phyloP scores from a whole-genome alignment of 2,888 invertebrate species.

The Thymelicus lineola region DNA sequence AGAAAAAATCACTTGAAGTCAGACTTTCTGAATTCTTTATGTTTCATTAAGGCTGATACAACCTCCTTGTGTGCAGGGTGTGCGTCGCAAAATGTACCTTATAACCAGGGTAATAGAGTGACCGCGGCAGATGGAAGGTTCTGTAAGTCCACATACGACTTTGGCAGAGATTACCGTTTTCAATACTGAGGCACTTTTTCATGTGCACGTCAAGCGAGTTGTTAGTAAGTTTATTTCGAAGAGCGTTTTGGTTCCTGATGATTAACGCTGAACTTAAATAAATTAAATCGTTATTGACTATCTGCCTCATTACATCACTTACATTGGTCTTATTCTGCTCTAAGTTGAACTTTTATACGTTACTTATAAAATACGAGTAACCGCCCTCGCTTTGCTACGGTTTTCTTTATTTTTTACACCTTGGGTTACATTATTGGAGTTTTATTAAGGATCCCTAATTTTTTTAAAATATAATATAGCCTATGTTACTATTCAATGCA shows the following conservation, averaged over 20 bases:
- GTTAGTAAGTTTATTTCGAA: conserved; percentile 16
- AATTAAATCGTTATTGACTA: too few relatives aligned
- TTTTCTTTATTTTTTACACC: too few relatives aligned
- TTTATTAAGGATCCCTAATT: too few relatives aligned
- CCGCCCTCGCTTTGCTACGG: too few relatives aligned
- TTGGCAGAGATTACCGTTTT: conserved; percentile 38
- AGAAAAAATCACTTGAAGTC: conserved; percentile 51
- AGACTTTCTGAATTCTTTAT: conserved; percentile 52
- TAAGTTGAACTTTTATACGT: too few relatives aligned
- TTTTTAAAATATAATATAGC: too few relatives aligned
- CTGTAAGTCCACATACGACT: conserved; percentile 37
- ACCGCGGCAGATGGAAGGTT: neutral
- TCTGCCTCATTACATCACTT: too few relatives aligned
- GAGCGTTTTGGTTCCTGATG: conserved; percentile 6
- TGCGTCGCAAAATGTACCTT: conserved; percentile 12
- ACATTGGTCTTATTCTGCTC: too few relatives aligned
- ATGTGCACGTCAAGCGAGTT: conserved; percentile 21
- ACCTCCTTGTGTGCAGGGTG: neutral
- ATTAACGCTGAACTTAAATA: neutral
- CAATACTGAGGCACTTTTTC: conserved; percentile 37
- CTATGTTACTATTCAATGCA: too few relatives aligned
- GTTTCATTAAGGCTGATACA: conserved; percentile 51
- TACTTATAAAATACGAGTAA: too few relatives aligned
- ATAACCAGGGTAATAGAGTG: neutral
- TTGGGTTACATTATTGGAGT: too few relatives aligned